phyloP scores from a whole-genome alignment of 2,113 vertebrate species.

The Poeciliopsis turrubarensis region DNA sequence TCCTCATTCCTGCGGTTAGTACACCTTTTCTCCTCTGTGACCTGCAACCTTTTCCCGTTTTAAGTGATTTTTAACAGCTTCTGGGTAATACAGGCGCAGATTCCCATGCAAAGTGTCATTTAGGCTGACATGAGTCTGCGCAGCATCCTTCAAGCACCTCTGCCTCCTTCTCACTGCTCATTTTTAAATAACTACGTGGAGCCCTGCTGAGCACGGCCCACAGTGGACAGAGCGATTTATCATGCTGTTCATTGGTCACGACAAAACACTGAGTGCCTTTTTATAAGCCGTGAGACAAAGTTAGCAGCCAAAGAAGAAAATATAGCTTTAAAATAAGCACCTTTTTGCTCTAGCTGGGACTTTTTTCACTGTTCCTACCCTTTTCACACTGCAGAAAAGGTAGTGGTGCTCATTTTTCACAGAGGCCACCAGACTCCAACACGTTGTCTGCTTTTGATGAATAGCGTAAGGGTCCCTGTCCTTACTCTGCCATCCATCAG shows the following conservation, averaged over 20 bases:
- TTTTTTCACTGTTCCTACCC: slow-evolving; percentile 30
- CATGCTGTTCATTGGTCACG: slow-evolving; percentile 58
- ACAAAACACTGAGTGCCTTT: slow-evolving; percentile 58
- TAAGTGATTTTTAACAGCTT: slow-evolving; percentile 56
- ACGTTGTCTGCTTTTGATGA: slow-evolving; percentile 70
- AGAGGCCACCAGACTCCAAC: slow-evolving; percentile 44
- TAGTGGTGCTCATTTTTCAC: slow-evolving; percentile 65
- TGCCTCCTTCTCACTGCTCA: slow-evolving; percentile 55
- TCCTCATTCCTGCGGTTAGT: slow-evolving; percentile 34
- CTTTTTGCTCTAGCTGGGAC: slow-evolving; percentile 39
- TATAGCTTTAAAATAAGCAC: slow-evolving; percentile 33
- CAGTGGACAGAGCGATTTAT: slow-evolving; percentile 70
- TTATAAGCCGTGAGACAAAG: slow-evolving; percentile 50
- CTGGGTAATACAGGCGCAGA: slow-evolving; percentile 43
- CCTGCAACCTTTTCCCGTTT: slow-evolving; percentile 44
- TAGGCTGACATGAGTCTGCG: slow-evolving; percentile 47
- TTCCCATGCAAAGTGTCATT: slow-evolving; percentile 66
- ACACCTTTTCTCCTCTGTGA: slow-evolving; percentile 40
- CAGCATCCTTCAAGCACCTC: slow-evolving; percentile 61
- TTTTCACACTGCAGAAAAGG: slow-evolving; percentile 36
- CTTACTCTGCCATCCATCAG: slow-evolving; percentile 65
- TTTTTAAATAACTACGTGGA: slow-evolving; percentile 73
- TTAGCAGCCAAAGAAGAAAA: slow-evolving; percentile 29
- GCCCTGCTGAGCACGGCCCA: slow-evolving; percentile 65
- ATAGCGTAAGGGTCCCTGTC: slow-evolving; percentile 50